Evolutionary conservation across 2,797 vertebrate genomes (phyloP), one percentile per base, ranked within the genome.

Genomic region (Gastrophryne carolinensis): DNA sequence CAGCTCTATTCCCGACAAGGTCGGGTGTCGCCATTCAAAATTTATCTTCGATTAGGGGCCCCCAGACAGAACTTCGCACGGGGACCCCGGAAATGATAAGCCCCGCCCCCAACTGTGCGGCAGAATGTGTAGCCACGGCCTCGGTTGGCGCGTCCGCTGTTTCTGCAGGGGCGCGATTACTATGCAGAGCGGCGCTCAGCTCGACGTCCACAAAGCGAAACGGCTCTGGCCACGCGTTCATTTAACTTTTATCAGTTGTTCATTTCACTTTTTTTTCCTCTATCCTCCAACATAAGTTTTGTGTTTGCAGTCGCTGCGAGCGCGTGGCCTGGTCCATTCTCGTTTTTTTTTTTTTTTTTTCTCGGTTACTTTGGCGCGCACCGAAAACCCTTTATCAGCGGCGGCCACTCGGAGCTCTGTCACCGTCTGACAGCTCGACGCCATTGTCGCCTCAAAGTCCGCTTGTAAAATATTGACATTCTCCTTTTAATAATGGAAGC

Each of bases 311-410:
- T 57, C 50, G 29, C 26, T 11, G 15, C 17, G 35, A 75, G 79
- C 56, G 39, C 21, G 47, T 0, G 75, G 75, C 50, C 57, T 53
- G 58, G 23, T 12, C 2, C 56, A 41, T 0, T n/a, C 58, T 79
- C 77, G 58, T 17, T 47, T 17, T 47, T 60, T 37, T 21, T 62
- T 39, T 39, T 39, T 15, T 41, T 41, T 41, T 41, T 41, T 44
- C 63, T 1, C 0, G 19, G 66, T 35, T 30, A 68, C 79, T 47
- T 30, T 81, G 79, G 69, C 73, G 68, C 29, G 0, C 0, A 2
- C 52, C 73, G 74, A 80, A n/a, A 78, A 12, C 50, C 75, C 8
- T 76, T 79, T 78, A 80, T 76, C 79, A 75, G 74, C 50, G 0
- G 0, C n/a, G 74, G 64, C 58, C 82, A 80, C 74, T 78, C 52